A percentile compares a stretch with the other conserved stretches of the same genome.
phyloP scores from a whole-genome alignment of 1,140 invertebrate genomes.

The Lepidotrigona ventralis region DNA sequence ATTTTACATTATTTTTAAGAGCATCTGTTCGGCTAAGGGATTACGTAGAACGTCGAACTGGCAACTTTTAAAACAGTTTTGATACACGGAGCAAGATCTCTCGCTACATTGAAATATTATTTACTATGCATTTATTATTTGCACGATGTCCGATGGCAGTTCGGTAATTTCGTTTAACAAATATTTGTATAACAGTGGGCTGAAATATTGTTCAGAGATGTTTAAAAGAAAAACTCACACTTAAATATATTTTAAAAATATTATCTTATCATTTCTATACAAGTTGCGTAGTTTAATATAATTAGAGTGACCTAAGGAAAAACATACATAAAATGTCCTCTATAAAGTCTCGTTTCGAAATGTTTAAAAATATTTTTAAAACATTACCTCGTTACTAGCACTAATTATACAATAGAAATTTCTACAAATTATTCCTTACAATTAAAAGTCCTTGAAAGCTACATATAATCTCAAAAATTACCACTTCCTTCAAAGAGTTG shows the following conservation, averaged over 20 bases:
- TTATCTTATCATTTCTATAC: too few species aligned
- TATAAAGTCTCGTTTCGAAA: not conserved
- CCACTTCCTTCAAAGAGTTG: not conserved
- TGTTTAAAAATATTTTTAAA: not conserved
- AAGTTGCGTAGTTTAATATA: not conserved
- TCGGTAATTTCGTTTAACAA: not conserved
- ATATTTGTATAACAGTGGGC: too few species aligned
- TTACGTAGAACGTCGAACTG: constrained; percentile 1
- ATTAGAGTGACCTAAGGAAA: not conserved
- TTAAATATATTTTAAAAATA: too few species aligned
- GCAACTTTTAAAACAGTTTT: constrained; percentile 6
- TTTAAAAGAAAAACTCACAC: too few species aligned
- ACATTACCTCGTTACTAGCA: not conserved
- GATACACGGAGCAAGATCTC: not conserved
- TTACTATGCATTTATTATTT: not conserved
- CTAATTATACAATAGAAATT: not conserved
- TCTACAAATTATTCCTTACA: not conserved
- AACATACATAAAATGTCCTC: not conserved
- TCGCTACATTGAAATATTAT: not conserved
- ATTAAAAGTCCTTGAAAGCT: not conserved
- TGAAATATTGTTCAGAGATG: too few species aligned
- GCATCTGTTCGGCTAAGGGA: not conserved
- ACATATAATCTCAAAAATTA: too few species aligned
- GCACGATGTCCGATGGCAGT: not conserved
- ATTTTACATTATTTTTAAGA: constrained; percentile 13